Base-by-base conservation (phyloP, 92 coral and sea anemone genomes). In the Siderastrea radians region DNA sequence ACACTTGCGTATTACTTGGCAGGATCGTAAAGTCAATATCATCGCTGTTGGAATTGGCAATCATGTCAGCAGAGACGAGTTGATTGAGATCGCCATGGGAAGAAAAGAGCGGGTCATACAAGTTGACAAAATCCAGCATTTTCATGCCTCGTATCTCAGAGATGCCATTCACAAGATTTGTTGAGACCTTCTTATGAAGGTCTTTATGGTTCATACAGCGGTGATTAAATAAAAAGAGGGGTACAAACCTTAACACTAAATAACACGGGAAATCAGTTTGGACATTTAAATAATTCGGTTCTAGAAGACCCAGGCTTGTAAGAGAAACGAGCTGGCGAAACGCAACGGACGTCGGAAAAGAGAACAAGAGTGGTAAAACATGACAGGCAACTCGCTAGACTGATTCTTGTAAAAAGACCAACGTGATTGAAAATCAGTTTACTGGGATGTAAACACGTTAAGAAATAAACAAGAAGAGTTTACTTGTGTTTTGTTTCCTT, bases 31-130 rank as follows among this genome's bases (percentile, higher is more conserved):
- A 3, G 84, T 83, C 52, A 72, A 75, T 5, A 43, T 84, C 17
- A 84, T 90, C 45, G 93, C 89, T 2, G 81, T 90, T 90, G 93
- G 89, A 12, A 38, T 90, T 55, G 89, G 83, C 17, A 7, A 70
- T n/a, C 8, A 45, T 13, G 86, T 83, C 17, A 65, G 46, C 81
- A 58, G 19, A 43, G 50, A 19, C 12, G 93, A 72, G 72, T 59
- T 90, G 19, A 75, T 8, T 1, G 80, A 72, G 72, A 84, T 90
- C 55, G 90, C 90, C 48, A 65, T 78, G 55, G 90, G 90, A 59
- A 79, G 75, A 54, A 49, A 62, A 3, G 68, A 78, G 48, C 58
- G 59, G 19, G 80, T 87, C 52, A 48, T 87, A 38, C 71, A 51
- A 13, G 60, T 58, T 7, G 49, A 59, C 11, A 48, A 19, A 11